These are phyloP conservation scores for Parazoanthus swiftii DNA, from an alignment of 92 coral and sea anemone species.

Conservation along the genomic window DNA sequence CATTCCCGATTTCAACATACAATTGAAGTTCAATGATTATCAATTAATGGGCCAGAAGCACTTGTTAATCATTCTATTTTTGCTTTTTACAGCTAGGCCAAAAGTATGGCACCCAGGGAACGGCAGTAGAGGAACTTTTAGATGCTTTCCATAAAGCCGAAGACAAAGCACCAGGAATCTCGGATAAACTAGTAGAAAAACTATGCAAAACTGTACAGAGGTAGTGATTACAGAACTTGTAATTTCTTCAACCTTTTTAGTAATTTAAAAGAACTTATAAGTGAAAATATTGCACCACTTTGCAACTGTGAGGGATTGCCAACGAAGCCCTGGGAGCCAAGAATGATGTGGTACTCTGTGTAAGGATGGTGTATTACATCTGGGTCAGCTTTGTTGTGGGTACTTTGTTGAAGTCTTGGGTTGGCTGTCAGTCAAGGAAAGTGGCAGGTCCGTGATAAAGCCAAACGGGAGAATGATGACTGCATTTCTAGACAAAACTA, in stretches of 20 bases:
- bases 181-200: conserved; percentile 83
- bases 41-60: too few relatives aligned
- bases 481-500: not conserved
- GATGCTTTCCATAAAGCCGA: conserved; percentile 86
- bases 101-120: conserved; percentile 77
- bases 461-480: not conserved
- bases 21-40: too few relatives aligned
- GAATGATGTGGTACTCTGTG: not conserved
- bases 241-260: not conserved
- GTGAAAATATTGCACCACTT: not conserved
- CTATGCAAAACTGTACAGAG: conserved; percentile 79
- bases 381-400: not conserved
- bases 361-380: not conserved
- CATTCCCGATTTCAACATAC: too few relatives aligned
- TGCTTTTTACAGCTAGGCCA: conserved; percentile 64
- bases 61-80: too few relatives aligned
- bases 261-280: conserved; percentile 1
- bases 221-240: conserved; percentile 42
- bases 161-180: conserved; percentile 79
- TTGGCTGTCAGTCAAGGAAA: not conserved
- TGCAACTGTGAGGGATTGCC: not conserved
- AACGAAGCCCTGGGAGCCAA: not conserved
- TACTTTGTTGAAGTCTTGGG: not conserved
- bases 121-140: conserved; percentile 70
- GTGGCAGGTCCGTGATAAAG: not conserved